Evolutionary conservation across 1,140 invertebrate species (phyloP).

Genomic region (Diorhabda elongata): DNA sequence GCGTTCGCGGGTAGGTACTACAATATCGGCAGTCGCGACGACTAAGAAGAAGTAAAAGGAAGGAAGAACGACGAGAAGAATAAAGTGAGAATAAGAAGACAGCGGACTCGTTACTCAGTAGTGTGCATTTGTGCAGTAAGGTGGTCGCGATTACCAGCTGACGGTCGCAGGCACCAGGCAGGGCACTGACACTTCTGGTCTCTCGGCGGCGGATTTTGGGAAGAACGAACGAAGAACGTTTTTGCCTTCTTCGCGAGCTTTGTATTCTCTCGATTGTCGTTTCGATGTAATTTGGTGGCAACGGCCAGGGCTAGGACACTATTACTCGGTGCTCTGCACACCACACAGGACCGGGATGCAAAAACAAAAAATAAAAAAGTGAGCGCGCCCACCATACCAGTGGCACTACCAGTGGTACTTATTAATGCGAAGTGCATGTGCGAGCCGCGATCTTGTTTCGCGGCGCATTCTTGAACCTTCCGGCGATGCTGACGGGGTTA

Average conservation of each 20-base stretch:
- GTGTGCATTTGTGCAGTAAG: conserved; percentile 23
- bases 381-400: conserved; percentile 5
- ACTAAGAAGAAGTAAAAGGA: conserved; percentile 19
- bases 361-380: conserved; percentile 4
- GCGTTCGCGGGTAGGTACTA: neutral
- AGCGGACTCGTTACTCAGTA: conserved; percentile 20
- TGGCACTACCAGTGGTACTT: conserved; percentile 10
- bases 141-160: conserved; percentile 20
- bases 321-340: neutral
- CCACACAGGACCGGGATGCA: neutral
- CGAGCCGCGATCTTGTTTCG: conserved; percentile 39
- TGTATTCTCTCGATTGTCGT: neutral
- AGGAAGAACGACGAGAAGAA: conserved; percentile 6
- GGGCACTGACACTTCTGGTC: conserved; percentile 19
- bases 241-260: neutral
- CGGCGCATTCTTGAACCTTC: conserved; percentile 39
- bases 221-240: neutral
- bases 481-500: conserved; percentile 27
- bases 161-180: conserved; percentile 3
- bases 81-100: neutral
- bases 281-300: neutral
- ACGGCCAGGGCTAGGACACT: neutral
- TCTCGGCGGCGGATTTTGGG: neutral
- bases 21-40: conserved; percentile 3
- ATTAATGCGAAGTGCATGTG: conserved; percentile 41